These are phyloP conservation scores for Lottia scabra DNA, from an alignment of 2,888 invertebrate species.

Conservation along the genomic window DNA sequence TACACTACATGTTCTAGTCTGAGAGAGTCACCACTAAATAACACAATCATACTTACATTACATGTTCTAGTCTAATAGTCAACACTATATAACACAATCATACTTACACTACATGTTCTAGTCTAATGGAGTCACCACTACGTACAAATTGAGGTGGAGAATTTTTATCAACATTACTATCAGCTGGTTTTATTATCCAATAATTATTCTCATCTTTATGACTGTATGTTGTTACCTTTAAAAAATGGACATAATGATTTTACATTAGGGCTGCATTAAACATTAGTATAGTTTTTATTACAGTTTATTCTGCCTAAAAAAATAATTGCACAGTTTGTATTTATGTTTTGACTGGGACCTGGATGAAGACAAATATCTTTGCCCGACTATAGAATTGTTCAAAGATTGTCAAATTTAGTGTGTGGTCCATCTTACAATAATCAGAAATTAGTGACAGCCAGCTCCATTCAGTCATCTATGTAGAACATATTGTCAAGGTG, in stretches of 20 bases:
- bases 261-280: too few relatives aligned
- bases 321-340: too few relatives aligned
- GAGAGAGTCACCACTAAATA: constrained; percentile 88
- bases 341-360: too few relatives aligned
- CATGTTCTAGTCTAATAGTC: constrained; percentile 74
- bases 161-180: constrained; percentile 53
- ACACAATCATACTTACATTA: neutral
- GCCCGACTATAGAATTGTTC: too few relatives aligned
- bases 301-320: too few relatives aligned
- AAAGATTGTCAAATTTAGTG: too few relatives aligned
- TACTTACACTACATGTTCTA: constrained; percentile 78
- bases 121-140: constrained; percentile 87
- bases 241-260: constrained; percentile 16
- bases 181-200: constrained; percentile 71
- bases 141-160: constrained; percentile 75
- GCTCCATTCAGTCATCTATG: too few relatives aligned
- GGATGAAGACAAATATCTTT: too few relatives aligned
- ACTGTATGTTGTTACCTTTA: constrained; percentile 92
- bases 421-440: too few relatives aligned
- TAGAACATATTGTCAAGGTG: too few relatives aligned
- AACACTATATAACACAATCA: constrained; percentile 74
- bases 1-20: constrained; percentile 81
- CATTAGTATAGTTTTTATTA: too few relatives aligned
- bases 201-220: constrained; percentile 97
- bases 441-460: too few relatives aligned